A percentile compares a stretch with the other conserved stretches of the same genome.
phyloP scores from a whole-genome alignment of 1,140 invertebrate species.

The Atopsyche davidsoni region DNA sequence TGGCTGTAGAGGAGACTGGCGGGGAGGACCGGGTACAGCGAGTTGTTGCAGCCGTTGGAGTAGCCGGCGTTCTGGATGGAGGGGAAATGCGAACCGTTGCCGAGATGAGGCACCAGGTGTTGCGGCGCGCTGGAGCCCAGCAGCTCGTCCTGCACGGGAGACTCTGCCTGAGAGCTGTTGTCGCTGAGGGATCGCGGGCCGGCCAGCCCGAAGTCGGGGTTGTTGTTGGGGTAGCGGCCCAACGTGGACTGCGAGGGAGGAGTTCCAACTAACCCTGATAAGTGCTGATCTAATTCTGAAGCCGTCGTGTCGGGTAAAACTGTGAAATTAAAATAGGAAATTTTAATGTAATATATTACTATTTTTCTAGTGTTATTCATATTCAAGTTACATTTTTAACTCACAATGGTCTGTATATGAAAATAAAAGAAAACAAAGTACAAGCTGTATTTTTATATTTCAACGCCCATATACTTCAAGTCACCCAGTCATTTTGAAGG shows the following conservation, averaged over 20 bases:
- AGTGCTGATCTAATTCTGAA: constrained; percentile 69
- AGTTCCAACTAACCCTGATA: constrained; percentile 61
- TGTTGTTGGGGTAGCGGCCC: constrained; percentile 51
- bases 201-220: constrained; percentile 45
- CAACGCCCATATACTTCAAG: no score
- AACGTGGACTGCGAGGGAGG: constrained; percentile 48
- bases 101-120: constrained; percentile 53
- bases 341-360: no score
- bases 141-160: constrained; percentile 71
- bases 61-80: constrained; percentile 50
- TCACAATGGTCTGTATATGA: no score
- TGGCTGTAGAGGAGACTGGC: constrained; percentile 77
- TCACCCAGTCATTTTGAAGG: no score
- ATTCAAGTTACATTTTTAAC: no score
- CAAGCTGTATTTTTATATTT: no score
- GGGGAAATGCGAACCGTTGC: constrained; percentile 53
- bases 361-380: no score
- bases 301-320: constrained; percentile 69
- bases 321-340: constrained; percentile 41
- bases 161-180: constrained; percentile 75
- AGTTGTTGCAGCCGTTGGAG: constrained; percentile 55
- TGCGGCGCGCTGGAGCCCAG: constrained; percentile 52
- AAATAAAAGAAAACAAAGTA: no score
- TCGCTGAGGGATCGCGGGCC: constrained; percentile 68
- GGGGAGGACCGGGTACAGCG: constrained; percentile 65